phyloP scores from a whole-genome alignment of 2,888 invertebrate species.

The Cantharis flavilabris region DNA sequence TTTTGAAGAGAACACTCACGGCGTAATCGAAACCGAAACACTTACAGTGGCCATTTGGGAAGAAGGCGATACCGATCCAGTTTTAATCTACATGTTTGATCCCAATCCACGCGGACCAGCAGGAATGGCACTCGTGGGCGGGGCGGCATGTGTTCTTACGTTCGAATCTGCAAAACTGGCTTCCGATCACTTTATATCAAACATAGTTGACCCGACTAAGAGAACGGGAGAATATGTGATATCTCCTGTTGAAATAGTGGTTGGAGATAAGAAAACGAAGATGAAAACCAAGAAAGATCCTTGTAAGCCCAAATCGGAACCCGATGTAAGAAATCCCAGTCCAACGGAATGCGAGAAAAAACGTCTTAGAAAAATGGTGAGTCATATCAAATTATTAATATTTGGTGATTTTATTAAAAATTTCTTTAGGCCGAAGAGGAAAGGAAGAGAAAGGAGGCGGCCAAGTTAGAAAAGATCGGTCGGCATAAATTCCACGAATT shows the following conservation, averaged over 20 bases:
- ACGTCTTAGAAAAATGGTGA: slow-evolving; percentile 40
- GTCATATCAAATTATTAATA: background rate
- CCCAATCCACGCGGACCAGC: slow-evolving; percentile 56
- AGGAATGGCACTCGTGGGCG: slow-evolving; percentile 54
- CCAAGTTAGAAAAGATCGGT: slow-evolving; percentile 51
- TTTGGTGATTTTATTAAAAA: background rate
- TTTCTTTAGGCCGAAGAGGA: slow-evolving; percentile 40
- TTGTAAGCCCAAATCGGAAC: slow-evolving; percentile 11
- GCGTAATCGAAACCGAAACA: slow-evolving; percentile 57
- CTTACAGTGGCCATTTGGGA: slow-evolving; percentile 62
- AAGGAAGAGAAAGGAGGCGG: slow-evolving; percentile 44
- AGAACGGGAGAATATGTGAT: slow-evolving; percentile 55
- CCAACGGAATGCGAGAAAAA: slow-evolving; percentile 38
- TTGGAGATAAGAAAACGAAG: slow-evolving; percentile 39
- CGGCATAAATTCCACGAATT: slow-evolving; percentile 39
- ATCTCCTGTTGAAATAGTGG: slow-evolving; percentile 50
- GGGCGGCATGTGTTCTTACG: slow-evolving; percentile 60
- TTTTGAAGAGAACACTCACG: slow-evolving; percentile 61
- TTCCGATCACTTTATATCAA: slow-evolving; percentile 59
- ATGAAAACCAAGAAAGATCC: slow-evolving; percentile 25
- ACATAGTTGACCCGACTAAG: slow-evolving; percentile 54
- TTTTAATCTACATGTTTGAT: slow-evolving; percentile 64
- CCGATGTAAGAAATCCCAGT: background rate
- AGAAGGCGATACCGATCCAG: slow-evolving; percentile 51
- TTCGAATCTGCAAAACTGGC: slow-evolving; percentile 60